Evolutionary conservation across 2,888 invertebrate genomes (phyloP).

Genomic region (Campoplex nolae): DNA sequence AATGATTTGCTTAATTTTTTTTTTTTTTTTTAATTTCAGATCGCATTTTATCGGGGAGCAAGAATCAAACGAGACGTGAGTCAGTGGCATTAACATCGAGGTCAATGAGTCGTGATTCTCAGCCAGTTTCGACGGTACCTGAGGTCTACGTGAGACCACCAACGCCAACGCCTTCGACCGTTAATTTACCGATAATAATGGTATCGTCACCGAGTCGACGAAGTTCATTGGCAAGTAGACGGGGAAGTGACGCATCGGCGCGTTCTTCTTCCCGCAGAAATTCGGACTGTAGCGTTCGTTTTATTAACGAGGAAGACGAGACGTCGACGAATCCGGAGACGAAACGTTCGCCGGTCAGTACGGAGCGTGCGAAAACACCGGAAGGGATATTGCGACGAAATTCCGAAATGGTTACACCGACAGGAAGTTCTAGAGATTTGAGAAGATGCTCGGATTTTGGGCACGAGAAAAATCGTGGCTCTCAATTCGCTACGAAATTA

Average conservation of each 20-base stretch:
- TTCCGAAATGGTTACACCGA: conserved; percentile 79
- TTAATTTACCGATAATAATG: conserved; percentile 81
- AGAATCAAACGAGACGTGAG: conserved; percentile 53
- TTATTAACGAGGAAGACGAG: conserved; percentile 77
- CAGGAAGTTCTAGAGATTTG: conserved; percentile 78
- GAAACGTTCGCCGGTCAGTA: conserved; percentile 67
- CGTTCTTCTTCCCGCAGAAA: conserved; percentile 74
- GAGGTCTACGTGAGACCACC: conserved; percentile 83
- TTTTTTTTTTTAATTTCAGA: conserved; percentile 38
- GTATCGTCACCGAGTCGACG: conserved; percentile 82
- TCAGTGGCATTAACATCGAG: conserved; percentile 18
- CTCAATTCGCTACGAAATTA: conserved; percentile 82
- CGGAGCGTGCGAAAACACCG: conserved; percentile 71
- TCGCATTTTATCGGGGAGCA: conserved; percentile 45
- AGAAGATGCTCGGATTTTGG: conserved; percentile 81
- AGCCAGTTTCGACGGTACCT: conserved; percentile 79
- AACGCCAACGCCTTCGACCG: conserved; percentile 81
- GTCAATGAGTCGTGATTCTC: conserved; percentile 61
- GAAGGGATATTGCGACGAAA: conserved; percentile 77
- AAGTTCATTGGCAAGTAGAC: conserved; percentile 81
- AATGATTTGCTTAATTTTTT: background rate
- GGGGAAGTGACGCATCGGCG: conserved; percentile 74
- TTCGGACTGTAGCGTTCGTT: conserved; percentile 81
- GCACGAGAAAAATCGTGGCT: conserved; percentile 80
- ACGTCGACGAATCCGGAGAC: conserved; percentile 65